Conservation (phyloP, 2,888 invertebrate species). For the Argynnis bischoffii region DNA sequence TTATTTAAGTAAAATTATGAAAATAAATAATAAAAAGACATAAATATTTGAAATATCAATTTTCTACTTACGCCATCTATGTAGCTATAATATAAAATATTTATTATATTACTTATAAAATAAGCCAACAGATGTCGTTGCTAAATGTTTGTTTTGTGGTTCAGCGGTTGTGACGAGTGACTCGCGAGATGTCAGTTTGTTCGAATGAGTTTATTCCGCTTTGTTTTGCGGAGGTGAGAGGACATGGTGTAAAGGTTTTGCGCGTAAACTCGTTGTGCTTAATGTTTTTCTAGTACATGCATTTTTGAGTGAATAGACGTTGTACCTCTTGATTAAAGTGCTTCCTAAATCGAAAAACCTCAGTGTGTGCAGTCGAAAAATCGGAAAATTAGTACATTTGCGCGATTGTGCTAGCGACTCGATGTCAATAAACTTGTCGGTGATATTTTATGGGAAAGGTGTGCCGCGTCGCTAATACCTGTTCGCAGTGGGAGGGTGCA, state of each 20-base stretch:
- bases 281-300: slow-evolving; percentile 69
- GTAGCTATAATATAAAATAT: background rate
- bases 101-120: background rate
- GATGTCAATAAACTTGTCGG: slow-evolving; percentile 82
- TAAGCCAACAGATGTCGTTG: slow-evolving; percentile 56
- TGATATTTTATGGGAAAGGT: slow-evolving; percentile 81
- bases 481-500: slow-evolving; percentile 68
- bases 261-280: slow-evolving; percentile 60
- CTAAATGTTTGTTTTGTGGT: slow-evolving; percentile 52
- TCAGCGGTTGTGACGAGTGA: slow-evolving; percentile 42
- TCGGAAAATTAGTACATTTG: slow-evolving; percentile 62
- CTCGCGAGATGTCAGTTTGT: slow-evolving; percentile 57
- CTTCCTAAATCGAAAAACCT: slow-evolving; percentile 54
- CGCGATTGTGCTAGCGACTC: slow-evolving; percentile 73
- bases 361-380: slow-evolving; percentile 62
- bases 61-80: slow-evolving; percentile 14
- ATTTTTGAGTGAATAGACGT: slow-evolving; percentile 68
- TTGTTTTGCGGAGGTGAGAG: slow-evolving; percentile 81
- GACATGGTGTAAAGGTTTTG: slow-evolving; percentile 56
- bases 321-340: slow-evolving; percentile 57
- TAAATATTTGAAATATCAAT: background rate
- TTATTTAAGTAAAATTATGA: no score
- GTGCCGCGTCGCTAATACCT: slow-evolving; percentile 78
- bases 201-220: slow-evolving; percentile 69
- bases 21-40: no score